Base-by-base conservation (phyloP, 2,113 vertebrate species). In the Rhineura floridana region DNA sequence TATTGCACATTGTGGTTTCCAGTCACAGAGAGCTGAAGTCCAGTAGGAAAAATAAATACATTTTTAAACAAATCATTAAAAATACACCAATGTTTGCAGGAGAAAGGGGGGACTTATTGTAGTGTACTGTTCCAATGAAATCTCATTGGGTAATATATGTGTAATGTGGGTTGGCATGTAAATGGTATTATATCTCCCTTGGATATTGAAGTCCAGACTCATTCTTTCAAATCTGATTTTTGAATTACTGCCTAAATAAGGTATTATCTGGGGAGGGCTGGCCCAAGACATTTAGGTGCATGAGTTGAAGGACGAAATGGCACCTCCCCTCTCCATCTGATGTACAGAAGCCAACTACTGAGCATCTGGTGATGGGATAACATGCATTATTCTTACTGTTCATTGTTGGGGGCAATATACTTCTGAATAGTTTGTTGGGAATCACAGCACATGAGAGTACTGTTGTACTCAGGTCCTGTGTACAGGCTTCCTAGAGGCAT, bases 31-130 rank as follows among this genome's bases (percentile, higher is more conserved):
- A 81, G 73, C 33, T 46, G 17, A 90, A 83, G 36, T 44, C 42
- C 91, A 9, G 2, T 17, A 67, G 42, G 85, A 77, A 46, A 50
- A 17, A 39, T 42, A 70, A 83, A 79, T 39, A 36, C 86, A 87
- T 72, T 28, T 79, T 65, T 77, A 90, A 75, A 80, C 39, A 55
- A 86, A 85, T 10, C 83, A 73, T 70, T 83, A 81, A 88, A 88
- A 79, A 90, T 88, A 83, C 11, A 78, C 6, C 19, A 42, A 67
- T 80, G 0, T 91, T 82, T 87, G 1, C 77, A 46, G 52, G 67
- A 82, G 84, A 81, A 86, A 87, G 81, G 42, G 30, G 79, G n/a
- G 4, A 2, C 28, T n/a, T 42, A 15, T 63, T 63, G 33, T 63
- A 62, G 30, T n/a, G 4, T n/a, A 30, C 48, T 81, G n/a, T 87